A percentile compares a stretch with the other conserved stretches of the same genome.
Conservation (phyloP, 53 echinoderm and acorn worm genomes). For the Astropecten irregularis region DNA sequence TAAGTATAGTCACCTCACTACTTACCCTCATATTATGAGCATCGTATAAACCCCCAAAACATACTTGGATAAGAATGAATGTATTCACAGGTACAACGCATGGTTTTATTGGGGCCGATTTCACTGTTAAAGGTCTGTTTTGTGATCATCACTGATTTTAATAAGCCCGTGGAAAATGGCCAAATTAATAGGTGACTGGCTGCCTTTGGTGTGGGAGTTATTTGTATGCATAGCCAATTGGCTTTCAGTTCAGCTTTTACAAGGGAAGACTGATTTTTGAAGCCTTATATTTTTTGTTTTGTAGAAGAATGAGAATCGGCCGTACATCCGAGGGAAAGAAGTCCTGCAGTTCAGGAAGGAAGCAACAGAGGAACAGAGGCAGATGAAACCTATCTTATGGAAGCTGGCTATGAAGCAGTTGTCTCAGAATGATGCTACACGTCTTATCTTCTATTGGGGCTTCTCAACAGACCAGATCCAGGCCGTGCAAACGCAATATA, state of each 20-base stretch:
- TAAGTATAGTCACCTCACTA: not conserved
- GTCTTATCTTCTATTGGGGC: conserved; percentile 87
- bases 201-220: too few relatives aligned
- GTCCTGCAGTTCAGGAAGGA: conserved; percentile 84
- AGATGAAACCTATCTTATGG: conserved; percentile 89
- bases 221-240: too few relatives aligned
- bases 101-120: not conserved
- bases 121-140: not conserved
- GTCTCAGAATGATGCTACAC: conserved; percentile 66
- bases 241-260: too few relatives aligned
- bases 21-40: not conserved
- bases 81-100: too few relatives aligned
- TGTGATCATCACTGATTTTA: not conserved
- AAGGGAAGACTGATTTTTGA: too few relatives aligned
- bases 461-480: conserved; percentile 80
- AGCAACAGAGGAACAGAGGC: conserved; percentile 62
- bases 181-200: too few relatives aligned
- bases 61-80: too few relatives aligned
- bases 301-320: conserved; percentile 38
- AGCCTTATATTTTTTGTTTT: not conserved
- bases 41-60: not conserved
- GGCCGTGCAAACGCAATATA: conserved; percentile 84
- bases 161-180: too few relatives aligned
- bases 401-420: conserved; percentile 84
- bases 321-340: conserved; percentile 46